Conservation (phyloP, 2,113 vertebrate species). For the Pangasianodon gigas region DNA sequence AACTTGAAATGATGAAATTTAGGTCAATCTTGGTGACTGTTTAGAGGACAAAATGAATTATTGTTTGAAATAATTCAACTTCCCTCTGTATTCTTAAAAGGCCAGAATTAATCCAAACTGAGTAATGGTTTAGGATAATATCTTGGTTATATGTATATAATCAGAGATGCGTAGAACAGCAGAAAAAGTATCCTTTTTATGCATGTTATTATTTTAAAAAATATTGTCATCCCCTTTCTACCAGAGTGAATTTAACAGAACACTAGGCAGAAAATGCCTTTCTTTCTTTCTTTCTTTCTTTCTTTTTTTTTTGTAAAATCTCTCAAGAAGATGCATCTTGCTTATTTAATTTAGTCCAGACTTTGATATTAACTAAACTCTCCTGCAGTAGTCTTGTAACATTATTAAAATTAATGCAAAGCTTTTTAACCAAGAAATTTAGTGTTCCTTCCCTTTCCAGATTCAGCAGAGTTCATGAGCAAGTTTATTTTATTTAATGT, state of each 20-base stretch:
- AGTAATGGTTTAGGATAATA: background rate
- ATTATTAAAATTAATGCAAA: background rate
- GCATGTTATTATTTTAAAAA: background rate
- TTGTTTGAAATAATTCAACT: background rate
- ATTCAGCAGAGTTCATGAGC: background rate
- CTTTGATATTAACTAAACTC: constrained; percentile 8
- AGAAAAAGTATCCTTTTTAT: background rate
- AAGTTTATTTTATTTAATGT: background rate
- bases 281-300: background rate
- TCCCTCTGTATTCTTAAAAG: background rate
- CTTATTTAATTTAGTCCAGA: background rate
- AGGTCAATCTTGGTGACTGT: background rate
- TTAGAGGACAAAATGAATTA: background rate
- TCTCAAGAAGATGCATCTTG: background rate
- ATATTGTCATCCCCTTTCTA: background rate
- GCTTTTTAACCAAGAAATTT: background rate
- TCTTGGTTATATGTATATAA: background rate
- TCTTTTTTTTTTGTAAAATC: background rate
- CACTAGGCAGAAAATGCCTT: background rate
- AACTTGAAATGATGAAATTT: background rate
- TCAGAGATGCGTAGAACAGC: background rate
- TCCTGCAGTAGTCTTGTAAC: background rate
- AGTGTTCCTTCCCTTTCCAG: background rate
- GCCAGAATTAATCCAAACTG: background rate
- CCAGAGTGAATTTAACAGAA: background rate